These are phyloP conservation scores for Semibalanus balanoides DNA, from an alignment of 1,140 invertebrate species.

Conservation along the genomic window DNA sequence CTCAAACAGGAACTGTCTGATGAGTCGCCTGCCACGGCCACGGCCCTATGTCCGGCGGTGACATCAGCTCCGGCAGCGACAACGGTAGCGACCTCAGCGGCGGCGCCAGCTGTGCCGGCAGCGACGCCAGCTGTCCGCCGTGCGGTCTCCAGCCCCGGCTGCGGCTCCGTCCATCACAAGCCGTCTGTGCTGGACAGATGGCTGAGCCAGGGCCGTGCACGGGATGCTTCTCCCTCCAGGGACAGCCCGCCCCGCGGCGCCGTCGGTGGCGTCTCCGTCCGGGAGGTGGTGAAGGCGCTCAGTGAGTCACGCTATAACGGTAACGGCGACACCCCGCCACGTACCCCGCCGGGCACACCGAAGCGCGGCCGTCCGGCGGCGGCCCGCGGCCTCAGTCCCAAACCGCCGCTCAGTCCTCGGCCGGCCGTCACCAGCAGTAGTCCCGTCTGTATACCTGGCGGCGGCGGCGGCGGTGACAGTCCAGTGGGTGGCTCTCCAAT, in stretches of 20 bases:
- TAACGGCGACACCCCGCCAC: conserved; percentile 53
- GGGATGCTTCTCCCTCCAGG: conserved; percentile 6
- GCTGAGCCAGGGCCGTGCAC: conserved; percentile 39
- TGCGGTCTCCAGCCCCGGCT: too few relatives aligned
- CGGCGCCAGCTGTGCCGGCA: too few relatives aligned
- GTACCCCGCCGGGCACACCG: conserved; percentile 42
- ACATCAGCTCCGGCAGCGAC: too few relatives aligned
- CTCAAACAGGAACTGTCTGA: background rate
- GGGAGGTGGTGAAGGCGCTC: conserved; percentile 62
- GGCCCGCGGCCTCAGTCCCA: conserved; percentile 5
- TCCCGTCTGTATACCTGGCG: conserved; percentile 8
- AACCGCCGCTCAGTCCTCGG: background rate
- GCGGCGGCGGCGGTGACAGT: background rate
- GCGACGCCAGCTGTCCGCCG: too few relatives aligned
- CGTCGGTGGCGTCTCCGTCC: conserved; percentile 55
- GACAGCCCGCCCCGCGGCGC: conserved; percentile 44
- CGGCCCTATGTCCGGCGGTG: too few relatives aligned
- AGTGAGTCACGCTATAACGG: conserved; percentile 60
- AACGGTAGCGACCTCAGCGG: too few relatives aligned
- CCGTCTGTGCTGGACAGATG: conserved; percentile 52
- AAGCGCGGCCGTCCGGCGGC: conserved; percentile 12
- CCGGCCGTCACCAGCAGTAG: background rate
- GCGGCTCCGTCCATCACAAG: conserved; percentile 5
- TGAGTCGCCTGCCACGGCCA: too few relatives aligned
- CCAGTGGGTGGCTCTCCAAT: background rate